These are phyloP conservation scores for Euura saliciscinereae DNA, from an alignment of 1,140 invertebrate species.

Conservation along the genomic window DNA sequence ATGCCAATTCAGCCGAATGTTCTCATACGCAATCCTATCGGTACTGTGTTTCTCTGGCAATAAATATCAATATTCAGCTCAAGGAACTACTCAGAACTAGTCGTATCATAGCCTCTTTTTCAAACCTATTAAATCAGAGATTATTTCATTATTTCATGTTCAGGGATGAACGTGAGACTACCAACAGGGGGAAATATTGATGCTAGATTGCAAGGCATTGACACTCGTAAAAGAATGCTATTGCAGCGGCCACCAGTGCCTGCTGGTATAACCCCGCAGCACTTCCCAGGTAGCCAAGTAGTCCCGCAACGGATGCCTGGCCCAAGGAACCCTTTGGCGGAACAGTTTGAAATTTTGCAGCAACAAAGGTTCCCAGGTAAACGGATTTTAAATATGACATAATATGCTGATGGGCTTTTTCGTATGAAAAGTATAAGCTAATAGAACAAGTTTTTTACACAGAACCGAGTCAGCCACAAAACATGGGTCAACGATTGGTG, in stretches of 20 bases:
- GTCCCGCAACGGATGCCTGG: conserved; percentile 48
- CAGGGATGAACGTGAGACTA: conserved; percentile 47
- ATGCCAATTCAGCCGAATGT: conserved; percentile 54
- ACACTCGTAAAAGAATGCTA: conserved; percentile 59
- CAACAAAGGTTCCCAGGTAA: conserved; percentile 52
- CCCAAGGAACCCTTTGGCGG: conserved; percentile 41
- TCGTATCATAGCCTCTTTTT: no score
- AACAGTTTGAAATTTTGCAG: conserved; percentile 55
- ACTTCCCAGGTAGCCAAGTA: conserved; percentile 46
- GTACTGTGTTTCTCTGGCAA: conserved; percentile 26
- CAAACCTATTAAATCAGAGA: no score
- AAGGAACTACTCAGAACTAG: no score
- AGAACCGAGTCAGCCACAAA: conserved; percentile 49
- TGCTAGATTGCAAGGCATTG: conserved; percentile 55
- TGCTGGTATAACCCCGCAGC: conserved; percentile 42
- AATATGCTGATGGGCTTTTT: neutral
- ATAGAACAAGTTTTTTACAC: conserved; percentile 12
- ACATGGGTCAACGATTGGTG: conserved; percentile 45
- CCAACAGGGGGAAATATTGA: conserved; percentile 46
- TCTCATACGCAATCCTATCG: conserved; percentile 51
- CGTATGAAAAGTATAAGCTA: no score
- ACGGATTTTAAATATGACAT: neutral
- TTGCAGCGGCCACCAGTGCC: conserved; percentile 51
- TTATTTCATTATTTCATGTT: neutral
- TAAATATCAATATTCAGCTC: neutral